Evolutionary conservation across 2,888 invertebrate species (phyloP), one percentile per base, ranked within the genome.

Genomic region (Pandemis corylana): DNA sequence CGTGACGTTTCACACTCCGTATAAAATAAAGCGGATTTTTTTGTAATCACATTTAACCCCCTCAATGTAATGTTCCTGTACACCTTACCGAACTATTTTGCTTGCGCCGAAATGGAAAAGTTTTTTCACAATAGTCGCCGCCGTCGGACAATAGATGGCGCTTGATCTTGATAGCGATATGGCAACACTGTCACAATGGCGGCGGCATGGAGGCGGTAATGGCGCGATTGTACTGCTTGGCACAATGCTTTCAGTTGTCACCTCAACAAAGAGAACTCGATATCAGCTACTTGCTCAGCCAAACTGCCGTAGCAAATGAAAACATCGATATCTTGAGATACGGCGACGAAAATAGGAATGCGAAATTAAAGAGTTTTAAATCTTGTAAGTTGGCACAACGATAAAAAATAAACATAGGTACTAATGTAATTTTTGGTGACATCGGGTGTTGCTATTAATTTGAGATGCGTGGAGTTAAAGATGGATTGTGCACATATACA

Each of bases 161-260:
- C 89, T 92, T 90, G 93, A 94, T 94, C 92, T 88, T 90, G 93
- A 93, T 94, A 94, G 93, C 90, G 93, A 93, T 93, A 93, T 93
- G 93, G 94, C 93, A 93, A 93, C 93, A 92, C 91, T 90, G 93
- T 93, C 91, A 94, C 93, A 94, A 93, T 92, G 90, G 92, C 87
- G 87, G 82, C 90, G 73, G 68, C 59, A 59, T 64, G 73, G 73
- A 67, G 70, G 70, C 75, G 88, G 93, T 94, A 94, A 94, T 94
- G 92, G 93, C 85, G 89, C 91, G 92, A 93, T 92, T 93, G 92
- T 93, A 88, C 90, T 89, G 87, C 87, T 87, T 88, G 87, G 89
- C 90, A 94, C 93, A 93, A 93, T 93, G 93, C 92, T 91, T 93
- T 91, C 87, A 91, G 91, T 89, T 92, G 91, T 90, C 92, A 92